Conservation (phyloP, 1,140 invertebrate genomes). For the Aphaenogaster ashmeadi region DNA sequence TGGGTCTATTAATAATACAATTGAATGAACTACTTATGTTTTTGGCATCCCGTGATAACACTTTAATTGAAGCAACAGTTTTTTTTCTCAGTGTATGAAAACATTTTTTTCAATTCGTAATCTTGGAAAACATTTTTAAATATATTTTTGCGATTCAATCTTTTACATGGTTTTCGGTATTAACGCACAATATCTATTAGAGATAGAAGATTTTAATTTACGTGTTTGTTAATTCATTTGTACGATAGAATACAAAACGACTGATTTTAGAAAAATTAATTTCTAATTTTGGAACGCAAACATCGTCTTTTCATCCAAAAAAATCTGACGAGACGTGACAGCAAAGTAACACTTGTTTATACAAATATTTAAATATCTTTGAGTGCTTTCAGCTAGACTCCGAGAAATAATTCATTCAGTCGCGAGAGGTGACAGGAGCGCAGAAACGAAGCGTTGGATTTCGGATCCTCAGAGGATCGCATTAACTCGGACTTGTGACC, state of each 20-base stretch:
- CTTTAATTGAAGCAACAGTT: too few relatives aligned
- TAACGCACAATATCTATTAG: not conserved
- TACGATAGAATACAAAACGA: not conserved
- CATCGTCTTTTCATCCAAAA: not conserved
- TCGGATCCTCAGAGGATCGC: constrained; percentile 28
- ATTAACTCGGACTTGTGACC: constrained; percentile 37
- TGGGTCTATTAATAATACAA: too few relatives aligned
- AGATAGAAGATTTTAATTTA: not conserved
- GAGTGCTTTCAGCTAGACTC: not conserved
- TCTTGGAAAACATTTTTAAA: not conserved
- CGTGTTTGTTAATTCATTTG: not conserved
- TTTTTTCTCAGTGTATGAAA: not conserved
- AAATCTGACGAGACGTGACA: not conserved
- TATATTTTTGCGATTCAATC: not conserved
- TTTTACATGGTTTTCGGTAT: not conserved
- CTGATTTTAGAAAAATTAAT: not conserved
- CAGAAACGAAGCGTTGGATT: constrained; percentile 39
- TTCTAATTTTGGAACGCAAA: not conserved
- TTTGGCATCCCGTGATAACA: too few relatives aligned
- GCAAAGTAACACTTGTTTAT: not conserved
- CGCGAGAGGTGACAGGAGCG: not conserved
- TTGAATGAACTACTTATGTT: too few relatives aligned
- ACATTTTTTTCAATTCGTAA: not conserved
- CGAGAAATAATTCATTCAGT: constrained; percentile 34
- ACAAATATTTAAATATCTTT: constrained; percentile 17